Conservation (phyloP, 1,140 invertebrate species). For the Holcopasites calliopsidis region DNA sequence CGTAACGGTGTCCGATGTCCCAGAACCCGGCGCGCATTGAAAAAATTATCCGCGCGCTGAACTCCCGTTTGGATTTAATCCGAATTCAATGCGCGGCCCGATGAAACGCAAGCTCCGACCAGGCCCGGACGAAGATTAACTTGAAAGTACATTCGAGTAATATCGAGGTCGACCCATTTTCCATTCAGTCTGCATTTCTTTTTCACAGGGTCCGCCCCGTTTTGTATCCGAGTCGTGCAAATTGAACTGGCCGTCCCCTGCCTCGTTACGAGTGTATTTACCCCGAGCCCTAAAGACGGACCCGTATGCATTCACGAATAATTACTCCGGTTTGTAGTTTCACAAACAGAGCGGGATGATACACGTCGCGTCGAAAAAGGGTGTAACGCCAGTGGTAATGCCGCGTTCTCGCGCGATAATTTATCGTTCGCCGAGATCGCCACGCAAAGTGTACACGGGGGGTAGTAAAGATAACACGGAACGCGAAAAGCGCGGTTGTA, state of each 20-base stretch:
- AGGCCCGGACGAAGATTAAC: constrained; percentile 9
- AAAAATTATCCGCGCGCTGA: neutral
- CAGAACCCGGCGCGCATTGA: neutral
- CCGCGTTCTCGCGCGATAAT: constrained; percentile 31
- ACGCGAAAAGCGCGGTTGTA: constrained; percentile 17
- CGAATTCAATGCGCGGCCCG: constrained; percentile 1
- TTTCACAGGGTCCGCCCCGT: neutral
- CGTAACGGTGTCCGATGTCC: neutral
- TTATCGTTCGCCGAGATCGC: constrained; percentile 9
- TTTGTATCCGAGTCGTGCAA: neutral
- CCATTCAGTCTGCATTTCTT: neutral
- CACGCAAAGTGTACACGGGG: neutral
- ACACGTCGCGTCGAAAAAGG: too few relatives aligned
- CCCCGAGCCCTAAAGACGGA: neutral
- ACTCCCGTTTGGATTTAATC: neutral
- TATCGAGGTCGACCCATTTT: constrained; percentile 23
- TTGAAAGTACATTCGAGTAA: neutral
- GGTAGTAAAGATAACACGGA: constrained; percentile 31
- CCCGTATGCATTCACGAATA: constrained; percentile 1
- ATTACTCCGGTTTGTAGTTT: constrained; percentile 16
- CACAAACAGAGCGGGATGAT: too few relatives aligned
- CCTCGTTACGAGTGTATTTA: too few relatives aligned
- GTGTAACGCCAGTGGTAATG: too few relatives aligned
- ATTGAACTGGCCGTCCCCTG: constrained; percentile 17
- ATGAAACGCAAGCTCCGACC: constrained; percentile 10